A percentile compares a stretch with the other conserved stretches of the same genome.
Evolutionary conservation across 2,888 invertebrate genomes (phyloP).

Genomic region (Watsonalla cultraria): DNA sequence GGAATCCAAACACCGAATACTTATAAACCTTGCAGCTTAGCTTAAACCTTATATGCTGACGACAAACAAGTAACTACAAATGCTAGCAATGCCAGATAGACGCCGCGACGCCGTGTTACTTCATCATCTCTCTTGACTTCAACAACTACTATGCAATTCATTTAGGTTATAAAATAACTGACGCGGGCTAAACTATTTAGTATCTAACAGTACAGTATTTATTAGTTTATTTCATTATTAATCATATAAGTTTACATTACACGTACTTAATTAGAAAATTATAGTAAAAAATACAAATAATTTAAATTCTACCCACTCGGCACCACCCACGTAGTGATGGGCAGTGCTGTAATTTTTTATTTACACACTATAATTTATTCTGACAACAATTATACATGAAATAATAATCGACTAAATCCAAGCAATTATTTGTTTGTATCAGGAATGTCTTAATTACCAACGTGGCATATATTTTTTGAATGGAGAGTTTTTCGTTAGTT

Average conservation of each 20-base stretch:
- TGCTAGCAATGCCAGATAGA: neutral
- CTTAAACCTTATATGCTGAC: neutral
- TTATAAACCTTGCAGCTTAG: neutral
- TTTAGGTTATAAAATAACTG: slow-evolving; percentile 69
- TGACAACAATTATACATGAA: no score
- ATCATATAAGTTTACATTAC: neutral
- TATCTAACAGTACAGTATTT: neutral
- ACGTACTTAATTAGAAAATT: slow-evolving; percentile 25
- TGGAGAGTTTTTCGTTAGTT: no score
- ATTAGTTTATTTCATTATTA: neutral
- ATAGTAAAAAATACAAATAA: slow-evolving; percentile 27
- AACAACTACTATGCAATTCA: slow-evolving; percentile 26
- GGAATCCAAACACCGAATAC: neutral
- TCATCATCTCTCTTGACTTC: slow-evolving; percentile 43
- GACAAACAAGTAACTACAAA: neutral
- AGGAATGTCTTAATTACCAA: no score
- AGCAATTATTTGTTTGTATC: no score
- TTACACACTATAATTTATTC: neutral
- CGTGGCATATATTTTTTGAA: no score
- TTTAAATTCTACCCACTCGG: slow-evolving; percentile 28
- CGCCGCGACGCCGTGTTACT: slow-evolving; percentile 48
- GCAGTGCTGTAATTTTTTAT: neutral
- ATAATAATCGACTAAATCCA: no score
- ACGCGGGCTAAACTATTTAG: slow-evolving; percentile 13
- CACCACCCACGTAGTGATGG: slow-evolving; percentile 41